Evolutionary conservation across 2,888 invertebrate genomes (phyloP).

Genomic region (Latheticus oryzae): DNA sequence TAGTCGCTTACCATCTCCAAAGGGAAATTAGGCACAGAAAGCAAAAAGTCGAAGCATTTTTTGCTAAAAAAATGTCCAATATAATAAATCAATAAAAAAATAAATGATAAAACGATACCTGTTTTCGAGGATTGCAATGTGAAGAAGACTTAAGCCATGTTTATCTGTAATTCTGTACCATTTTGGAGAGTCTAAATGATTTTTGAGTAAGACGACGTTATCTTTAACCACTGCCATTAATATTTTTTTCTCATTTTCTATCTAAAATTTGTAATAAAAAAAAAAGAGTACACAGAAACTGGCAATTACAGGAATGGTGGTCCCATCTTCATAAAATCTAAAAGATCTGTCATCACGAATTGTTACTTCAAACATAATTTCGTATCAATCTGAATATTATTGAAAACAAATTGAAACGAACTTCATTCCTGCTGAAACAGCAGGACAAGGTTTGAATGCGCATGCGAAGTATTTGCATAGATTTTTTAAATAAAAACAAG

Average conservation of each 20-base stretch:
- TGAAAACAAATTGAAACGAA: no score
- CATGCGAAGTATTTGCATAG: no score
- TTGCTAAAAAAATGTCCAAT: slow-evolving; percentile 4
- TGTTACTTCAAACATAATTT: no score
- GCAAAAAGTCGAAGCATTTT: slow-evolving; percentile 3
- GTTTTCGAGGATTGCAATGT: slow-evolving; percentile 4
- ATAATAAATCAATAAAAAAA: neutral
- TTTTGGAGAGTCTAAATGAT: slow-evolving; percentile 5
- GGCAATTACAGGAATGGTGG: no score
- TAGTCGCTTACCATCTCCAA: neutral
- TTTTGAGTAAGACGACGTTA: neutral
- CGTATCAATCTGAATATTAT: no score
- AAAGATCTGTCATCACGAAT: no score
- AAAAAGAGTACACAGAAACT: no score
- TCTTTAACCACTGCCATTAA: slow-evolving; percentile 8
- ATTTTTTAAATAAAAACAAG: slow-evolving; percentile 1
- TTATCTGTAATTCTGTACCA: slow-evolving; percentile 3
- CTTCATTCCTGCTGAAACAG: no score
- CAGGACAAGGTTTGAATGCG: no score
- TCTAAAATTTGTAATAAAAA: no score
- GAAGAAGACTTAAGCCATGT: neutral
- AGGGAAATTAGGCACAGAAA: slow-evolving; percentile 3
- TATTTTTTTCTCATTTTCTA: no score
- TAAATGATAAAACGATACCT: neutral
- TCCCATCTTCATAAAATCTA: no score